These are phyloP conservation scores for Scotopteryx bipunctaria DNA, from an alignment of 2,888 invertebrate genomes.

Conservation along the genomic window DNA sequence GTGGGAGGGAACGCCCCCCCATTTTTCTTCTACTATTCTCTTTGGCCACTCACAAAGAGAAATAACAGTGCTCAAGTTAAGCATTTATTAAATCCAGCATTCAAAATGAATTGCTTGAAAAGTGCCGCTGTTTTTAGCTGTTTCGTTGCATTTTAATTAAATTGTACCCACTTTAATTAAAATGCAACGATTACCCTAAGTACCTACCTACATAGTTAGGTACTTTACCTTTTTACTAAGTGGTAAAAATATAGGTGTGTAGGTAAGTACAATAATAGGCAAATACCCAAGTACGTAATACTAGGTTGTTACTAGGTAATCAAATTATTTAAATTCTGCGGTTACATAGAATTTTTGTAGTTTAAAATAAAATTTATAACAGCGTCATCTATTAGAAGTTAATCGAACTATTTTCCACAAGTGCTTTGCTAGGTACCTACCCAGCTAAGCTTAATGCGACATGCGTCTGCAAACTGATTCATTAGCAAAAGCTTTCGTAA, in stretches of 20 bases:
- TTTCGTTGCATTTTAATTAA: constrained; percentile 42
- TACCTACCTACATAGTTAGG: background rate
- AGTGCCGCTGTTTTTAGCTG: constrained; percentile 56
- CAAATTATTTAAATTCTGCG: too few relatives aligned
- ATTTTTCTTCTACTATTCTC: constrained; percentile 78
- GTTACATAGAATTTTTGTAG: too few relatives aligned
- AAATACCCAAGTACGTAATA: background rate
- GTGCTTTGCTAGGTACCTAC: background rate
- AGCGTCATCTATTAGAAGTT: background rate
- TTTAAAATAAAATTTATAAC: background rate
- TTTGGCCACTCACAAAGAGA: constrained; percentile 77
- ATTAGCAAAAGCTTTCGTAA: background rate
- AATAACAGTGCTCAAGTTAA: constrained; percentile 71
- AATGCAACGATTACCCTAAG: background rate
- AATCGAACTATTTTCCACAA: background rate
- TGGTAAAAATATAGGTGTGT: too few relatives aligned
- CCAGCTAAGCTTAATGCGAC: background rate
- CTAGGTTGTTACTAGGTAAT: background rate
- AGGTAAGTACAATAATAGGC: background rate
- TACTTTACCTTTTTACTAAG: too few relatives aligned
- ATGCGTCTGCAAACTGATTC: background rate
- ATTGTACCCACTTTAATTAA: background rate
- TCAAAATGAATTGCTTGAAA: constrained; percentile 70
- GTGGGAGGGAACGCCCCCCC: constrained; percentile 45
- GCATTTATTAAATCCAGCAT: constrained; percentile 80